A percentile compares a stretch with the other conserved stretches of the same genome.
phyloP scores from a whole-genome alignment of 2,113 vertebrate species.

The Microcebus griseorufus region DNA sequence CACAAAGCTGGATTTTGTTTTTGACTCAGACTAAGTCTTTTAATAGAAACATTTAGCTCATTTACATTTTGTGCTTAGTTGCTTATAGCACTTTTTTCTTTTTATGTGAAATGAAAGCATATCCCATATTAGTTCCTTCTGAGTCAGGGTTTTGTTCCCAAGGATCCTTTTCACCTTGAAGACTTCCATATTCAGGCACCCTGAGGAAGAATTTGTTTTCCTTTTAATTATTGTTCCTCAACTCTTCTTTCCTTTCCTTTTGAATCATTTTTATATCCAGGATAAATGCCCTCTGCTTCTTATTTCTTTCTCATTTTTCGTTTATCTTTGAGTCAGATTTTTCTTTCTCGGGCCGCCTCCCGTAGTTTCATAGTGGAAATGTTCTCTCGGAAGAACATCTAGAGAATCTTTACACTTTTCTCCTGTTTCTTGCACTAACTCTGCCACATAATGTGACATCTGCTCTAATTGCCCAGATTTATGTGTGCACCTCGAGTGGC shows the following conservation, averaged over 20 bases:
- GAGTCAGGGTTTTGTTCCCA: not conserved
- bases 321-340: not conserved
- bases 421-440: not conserved
- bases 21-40: conserved; percentile 38
- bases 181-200: not conserved
- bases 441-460: not conserved
- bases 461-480: conserved; percentile 48
- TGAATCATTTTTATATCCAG: not conserved
- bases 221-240: not conserved
- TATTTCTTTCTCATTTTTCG: not conserved
- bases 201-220: not conserved
- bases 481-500: not conserved
- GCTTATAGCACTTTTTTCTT: not conserved
- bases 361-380: not conserved
- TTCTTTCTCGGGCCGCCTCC: not conserved
- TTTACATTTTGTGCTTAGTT: not conserved
- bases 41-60: not conserved
- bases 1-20: conserved; percentile 34
- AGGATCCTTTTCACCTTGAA: not conserved
- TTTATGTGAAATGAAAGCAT: not conserved
- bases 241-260: not conserved
- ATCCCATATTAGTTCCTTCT: not conserved
- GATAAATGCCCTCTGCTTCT: not conserved
- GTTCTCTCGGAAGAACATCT: not conserved
- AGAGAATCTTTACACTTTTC: not conserved